Percentiles rank a stretch among this genome's conserved stretches.
Evolutionary conservation across 2,113 vertebrate genomes (phyloP).

Genomic region (Mirounga angustirostris): DNA sequence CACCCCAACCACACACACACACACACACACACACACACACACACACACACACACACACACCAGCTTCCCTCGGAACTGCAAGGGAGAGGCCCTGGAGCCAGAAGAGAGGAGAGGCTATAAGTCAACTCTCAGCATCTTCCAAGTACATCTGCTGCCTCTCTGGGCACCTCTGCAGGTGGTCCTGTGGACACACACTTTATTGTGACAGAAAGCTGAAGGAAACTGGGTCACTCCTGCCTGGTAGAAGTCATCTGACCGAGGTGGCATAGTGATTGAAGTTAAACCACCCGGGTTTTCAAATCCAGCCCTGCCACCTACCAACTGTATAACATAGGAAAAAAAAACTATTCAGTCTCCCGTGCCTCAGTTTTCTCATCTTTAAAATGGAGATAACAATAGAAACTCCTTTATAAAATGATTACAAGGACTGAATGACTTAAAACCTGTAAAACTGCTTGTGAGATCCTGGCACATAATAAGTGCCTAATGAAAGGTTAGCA

Average conservation of each 20-base stretch:
- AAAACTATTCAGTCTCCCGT: neutral
- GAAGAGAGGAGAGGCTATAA: neutral
- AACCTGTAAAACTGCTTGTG: neutral
- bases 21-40: rapidly evolving
- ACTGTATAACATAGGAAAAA: neutral
- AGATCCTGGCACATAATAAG: neutral
- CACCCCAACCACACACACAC: rapidly evolving
- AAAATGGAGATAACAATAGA: neutral
- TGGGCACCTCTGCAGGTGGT: rapidly evolving
- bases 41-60: neutral
- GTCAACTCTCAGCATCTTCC: neutral
- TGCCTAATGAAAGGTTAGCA: neutral
- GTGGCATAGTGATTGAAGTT: neutral
- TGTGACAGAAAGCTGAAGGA: neutral
- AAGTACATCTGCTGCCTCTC: neutral
- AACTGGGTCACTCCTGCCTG: neutral
- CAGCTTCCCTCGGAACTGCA: neutral
- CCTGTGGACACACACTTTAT: neutral
- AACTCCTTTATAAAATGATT: neutral
- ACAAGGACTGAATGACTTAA: neutral
- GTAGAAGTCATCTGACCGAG: neutral
- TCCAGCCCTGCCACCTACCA: neutral
- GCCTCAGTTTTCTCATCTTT: slow-evolving; percentile 36
- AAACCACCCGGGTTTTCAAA: neutral
- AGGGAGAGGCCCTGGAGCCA: no score